Evolutionary conservation across 2,888 invertebrate genomes (phyloP), one percentile per base, ranked within the genome.

Genomic region (Limnephilus rhombicus): DNA sequence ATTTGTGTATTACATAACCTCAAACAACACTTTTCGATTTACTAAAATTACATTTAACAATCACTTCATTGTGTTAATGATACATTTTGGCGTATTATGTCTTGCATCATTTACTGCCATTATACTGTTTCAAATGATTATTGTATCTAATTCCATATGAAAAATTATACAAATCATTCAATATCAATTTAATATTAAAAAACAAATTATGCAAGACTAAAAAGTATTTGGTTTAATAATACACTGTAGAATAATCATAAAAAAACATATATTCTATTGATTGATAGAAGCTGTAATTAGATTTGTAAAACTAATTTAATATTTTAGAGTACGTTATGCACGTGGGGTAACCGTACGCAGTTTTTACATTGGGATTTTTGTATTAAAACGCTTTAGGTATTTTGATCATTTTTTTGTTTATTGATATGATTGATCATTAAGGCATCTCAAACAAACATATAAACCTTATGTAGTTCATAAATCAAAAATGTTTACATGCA

Each of bases 41-140:
- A 68, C 24, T 68, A 68, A 24, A 68, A 68, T 68, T 68, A 68
- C 7, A 68, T 68, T 68, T 68, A 24, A 68, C 68, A 68, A 68
- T 68, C 68, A 68, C 68, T 68, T 68, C 68, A 24, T 24, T 68
- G 68, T 68, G 24, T 24, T 68, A 68, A 68, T 68, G 24, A 68
- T 68, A 68, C n/a, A n/a, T 24, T 31, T 83, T 83, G 83, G 31
- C 37, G 37, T 86, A 24, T 41, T 86, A 37, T 41, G 11, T 86
- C 49, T 86, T 86, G 86, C 86, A 86, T 86, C 86, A 86, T 49
- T 86, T 9, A 5, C 49, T 29, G 49, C 29, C 29, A 29, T 45
- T 15, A 86, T 86, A 45, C n/a, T 13, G 29, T 49, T 49, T 45
- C n/a, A 86, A 86, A 49, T 86, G 68, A 68, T 68, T 68, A 24